Evolutionary conservation across 2,888 invertebrate species (phyloP).

Genomic region (Drosophila peninsularis): DNA sequence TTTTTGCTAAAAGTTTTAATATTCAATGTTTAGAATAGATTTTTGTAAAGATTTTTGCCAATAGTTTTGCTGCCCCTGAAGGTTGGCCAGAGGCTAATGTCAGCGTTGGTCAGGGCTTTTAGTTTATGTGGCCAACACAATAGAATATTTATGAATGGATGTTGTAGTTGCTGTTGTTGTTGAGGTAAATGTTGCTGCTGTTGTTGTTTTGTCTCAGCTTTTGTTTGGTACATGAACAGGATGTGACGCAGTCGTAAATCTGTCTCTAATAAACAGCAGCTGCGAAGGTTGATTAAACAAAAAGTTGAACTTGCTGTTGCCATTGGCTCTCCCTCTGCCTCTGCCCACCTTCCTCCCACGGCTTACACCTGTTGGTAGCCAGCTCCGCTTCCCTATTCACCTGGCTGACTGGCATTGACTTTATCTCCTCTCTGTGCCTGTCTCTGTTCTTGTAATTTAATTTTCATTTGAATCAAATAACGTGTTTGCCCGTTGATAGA

Average conservation of each 20-base stretch:
- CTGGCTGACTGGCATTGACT: slow-evolving; percentile 14
- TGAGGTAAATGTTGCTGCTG: neutral
- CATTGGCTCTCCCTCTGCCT: neutral
- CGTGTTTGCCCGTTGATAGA: slow-evolving; percentile 46
- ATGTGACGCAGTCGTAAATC: slow-evolving; percentile 72
- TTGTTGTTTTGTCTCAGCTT: slow-evolving; percentile 16
- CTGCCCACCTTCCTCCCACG: neutral
- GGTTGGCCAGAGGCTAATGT: slow-evolving; percentile 58
- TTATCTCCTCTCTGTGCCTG: neutral
- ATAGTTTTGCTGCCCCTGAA: slow-evolving; percentile 31
- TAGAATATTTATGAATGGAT: slow-evolving; percentile 43
- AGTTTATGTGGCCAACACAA: slow-evolving; percentile 27
- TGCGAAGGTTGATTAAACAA: slow-evolving; percentile 68
- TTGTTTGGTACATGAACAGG: slow-evolving; percentile 54
- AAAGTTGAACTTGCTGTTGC: slow-evolving; percentile 40
- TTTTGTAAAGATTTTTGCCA: slow-evolving; percentile 32
- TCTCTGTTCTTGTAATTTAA: slow-evolving; percentile 11
- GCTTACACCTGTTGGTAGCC: slow-evolving; percentile 8
- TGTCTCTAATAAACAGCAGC: slow-evolving; percentile 64
- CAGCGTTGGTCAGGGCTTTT: slow-evolving; percentile 62
- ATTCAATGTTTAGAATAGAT: slow-evolving; percentile 16
- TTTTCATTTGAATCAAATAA: slow-evolving; percentile 47
- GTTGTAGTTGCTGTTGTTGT: slow-evolving; percentile 1
- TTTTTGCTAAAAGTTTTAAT: slow-evolving; percentile 36
- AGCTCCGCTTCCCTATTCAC: neutral